phyloP scores from a whole-genome alignment of 1,140 invertebrate species.

The Atta texana region DNA sequence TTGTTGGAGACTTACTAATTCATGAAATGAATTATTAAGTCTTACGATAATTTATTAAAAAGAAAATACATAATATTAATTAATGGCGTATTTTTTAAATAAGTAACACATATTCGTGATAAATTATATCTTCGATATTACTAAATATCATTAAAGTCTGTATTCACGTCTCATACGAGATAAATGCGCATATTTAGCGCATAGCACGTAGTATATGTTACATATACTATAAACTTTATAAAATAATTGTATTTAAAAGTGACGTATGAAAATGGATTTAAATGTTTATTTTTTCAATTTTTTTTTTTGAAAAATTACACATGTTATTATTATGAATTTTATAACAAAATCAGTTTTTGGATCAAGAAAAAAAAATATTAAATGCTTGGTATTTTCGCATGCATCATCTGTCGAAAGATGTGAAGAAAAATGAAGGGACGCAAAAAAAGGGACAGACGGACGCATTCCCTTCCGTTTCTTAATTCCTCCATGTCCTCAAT shows the following conservation, averaged over 20 bases:
- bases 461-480: conserved; percentile 67
- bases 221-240: too few relatives aligned
- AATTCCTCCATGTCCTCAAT: conserved; percentile 79
- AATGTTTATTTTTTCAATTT: background rate
- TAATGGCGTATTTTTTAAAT: background rate
- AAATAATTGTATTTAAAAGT: too few relatives aligned
- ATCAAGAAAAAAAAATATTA: conserved; percentile 40
- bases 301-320: background rate
- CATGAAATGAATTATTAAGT: background rate
- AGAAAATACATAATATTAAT: background rate
- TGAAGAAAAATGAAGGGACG: background rate
- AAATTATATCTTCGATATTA: background rate
- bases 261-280: too few relatives aligned
- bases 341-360: conserved; percentile 6
- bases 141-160: background rate
- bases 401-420: conserved; percentile 51
- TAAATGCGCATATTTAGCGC: too few relatives aligned
- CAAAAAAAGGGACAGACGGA: background rate
- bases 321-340: background rate
- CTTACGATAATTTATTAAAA: conserved; percentile 4
- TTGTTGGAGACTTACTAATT: background rate
- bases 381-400: conserved; percentile 58
- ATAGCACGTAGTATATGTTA: too few relatives aligned
- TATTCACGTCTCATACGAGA: too few relatives aligned
- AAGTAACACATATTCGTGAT: background rate